Conservation (phyloP, 2,888 invertebrate genomes). For the Lypha dubia region DNA sequence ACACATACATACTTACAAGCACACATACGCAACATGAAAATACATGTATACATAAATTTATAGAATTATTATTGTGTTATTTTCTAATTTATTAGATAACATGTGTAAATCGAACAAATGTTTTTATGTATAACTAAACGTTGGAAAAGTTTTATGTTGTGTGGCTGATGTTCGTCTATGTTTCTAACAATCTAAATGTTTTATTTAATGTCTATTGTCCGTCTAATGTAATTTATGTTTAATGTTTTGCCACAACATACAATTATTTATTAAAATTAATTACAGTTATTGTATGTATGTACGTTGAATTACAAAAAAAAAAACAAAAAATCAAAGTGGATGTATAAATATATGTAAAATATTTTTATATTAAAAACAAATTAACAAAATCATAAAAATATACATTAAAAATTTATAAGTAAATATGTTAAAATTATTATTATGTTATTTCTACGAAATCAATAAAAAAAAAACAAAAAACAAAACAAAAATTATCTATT, state of each 20-base stretch:
- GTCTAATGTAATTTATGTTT: conserved; percentile 62
- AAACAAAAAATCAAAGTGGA: conserved; percentile 5
- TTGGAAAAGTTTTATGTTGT: conserved; percentile 34
- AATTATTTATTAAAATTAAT: conserved; percentile 44
- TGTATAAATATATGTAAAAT: conserved; percentile 64
- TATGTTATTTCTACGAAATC: conserved; percentile 43
- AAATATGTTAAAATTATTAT: conserved; percentile 53
- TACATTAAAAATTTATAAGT: conserved; percentile 24
- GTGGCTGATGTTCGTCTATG: conserved; percentile 37
- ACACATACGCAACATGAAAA: background rate
- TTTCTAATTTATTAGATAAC: background rate
- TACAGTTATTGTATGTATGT: background rate
- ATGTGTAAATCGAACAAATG: background rate
- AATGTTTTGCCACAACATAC: conserved; percentile 49
- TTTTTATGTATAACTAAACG: conserved; percentile 32
- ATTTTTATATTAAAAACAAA: conserved; percentile 51
- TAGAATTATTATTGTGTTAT: background rate
- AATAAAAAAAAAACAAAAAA: conserved; percentile 2
- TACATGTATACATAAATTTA: background rate
- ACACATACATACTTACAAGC: background rate
- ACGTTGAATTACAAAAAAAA: background rate
- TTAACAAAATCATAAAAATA: conserved; percentile 4
- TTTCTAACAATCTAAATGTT: conserved; percentile 43
- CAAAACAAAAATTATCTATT: too few relatives aligned
- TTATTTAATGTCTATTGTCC: conserved; percentile 64